Evolutionary conservation across 2,888 invertebrate species (phyloP), one percentile per base, ranked within the genome.

Genomic region (Hartigia nigra): DNA sequence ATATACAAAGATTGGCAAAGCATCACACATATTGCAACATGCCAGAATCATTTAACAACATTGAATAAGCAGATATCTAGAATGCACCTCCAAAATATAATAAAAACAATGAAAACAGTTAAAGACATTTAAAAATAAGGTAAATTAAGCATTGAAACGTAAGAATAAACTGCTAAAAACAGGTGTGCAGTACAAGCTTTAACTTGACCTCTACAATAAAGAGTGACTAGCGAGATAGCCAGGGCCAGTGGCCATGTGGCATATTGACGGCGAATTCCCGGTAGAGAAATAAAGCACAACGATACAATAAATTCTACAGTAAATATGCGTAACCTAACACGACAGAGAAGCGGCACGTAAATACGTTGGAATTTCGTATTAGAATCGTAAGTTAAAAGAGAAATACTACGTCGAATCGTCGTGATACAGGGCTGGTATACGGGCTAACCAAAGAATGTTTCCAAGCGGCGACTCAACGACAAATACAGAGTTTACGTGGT

Each of bases 391-490:
- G 74, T 72, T 70, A 76, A 74, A 78, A 78, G 76, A 74, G 74
- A 80, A 80, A 75, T n/a, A 79, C 39, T 74, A 39, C 74, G 77
- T 76, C 74, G 70, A 79, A 69, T 72, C 77, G 77, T 75, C 39
- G 77, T 37, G 74, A 76, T 55, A 79, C 75, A 31, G 32, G 79
- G 55, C 74, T 78, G 78, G 39, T 70, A 69, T 32, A 69, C 76
- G 79, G 84, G 82, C 82, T 87, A 86, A 87, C 87, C 86, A 86
- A 87, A 86, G 81, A 85, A 84, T 82, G 79, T 79, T 76, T 83
- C 75, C 32, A 23, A 69, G 70, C 37, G 23, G 69, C 34, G 69
- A 76, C 12, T 23, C 34, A 70, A 31, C 74, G 31, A 55, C 77
- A n/a, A 31, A 3, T 72, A 72, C 32, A 12, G 34, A 55, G 14